A percentile compares a stretch with the other conserved stretches of the same genome.
phyloP scores from a whole-genome alignment of 2,888 invertebrate genomes.

The Campoplex capitator region DNA sequence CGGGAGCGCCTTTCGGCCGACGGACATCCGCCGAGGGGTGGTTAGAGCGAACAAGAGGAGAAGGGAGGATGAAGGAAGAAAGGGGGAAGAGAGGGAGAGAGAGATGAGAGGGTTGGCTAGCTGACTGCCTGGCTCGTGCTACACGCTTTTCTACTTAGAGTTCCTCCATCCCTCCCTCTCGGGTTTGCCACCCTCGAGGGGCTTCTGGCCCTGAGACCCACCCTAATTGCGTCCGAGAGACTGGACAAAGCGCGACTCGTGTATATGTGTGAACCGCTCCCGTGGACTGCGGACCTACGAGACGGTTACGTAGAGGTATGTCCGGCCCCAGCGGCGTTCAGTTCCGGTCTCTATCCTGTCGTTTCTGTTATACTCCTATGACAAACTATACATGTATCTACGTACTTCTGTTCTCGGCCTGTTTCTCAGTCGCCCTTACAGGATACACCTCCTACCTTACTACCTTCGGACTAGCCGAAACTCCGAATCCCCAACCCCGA shows the following conservation, averaged over 20 bases:
- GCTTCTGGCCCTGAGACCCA: constrained; percentile 80
- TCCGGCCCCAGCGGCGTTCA: constrained; percentile 81
- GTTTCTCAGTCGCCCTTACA: constrained; percentile 63
- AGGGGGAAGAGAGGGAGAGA: constrained; percentile 38
- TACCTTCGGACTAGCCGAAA: constrained; percentile 56
- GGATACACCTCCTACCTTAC: constrained; percentile 67
- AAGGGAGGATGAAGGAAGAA: constrained; percentile 29
- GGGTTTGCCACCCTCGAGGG: constrained; percentile 76
- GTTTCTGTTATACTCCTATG: not conserved
- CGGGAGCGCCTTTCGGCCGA: constrained; percentile 66
- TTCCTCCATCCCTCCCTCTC: constrained; percentile 47
- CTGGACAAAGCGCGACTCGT: constrained; percentile 83
- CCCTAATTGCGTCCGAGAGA: constrained; percentile 85
- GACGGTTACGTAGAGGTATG: constrained; percentile 77
- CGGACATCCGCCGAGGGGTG: constrained; percentile 46
- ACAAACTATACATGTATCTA: constrained; percentile 22
- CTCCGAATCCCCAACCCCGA: constrained; percentile 23
- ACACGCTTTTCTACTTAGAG: constrained; percentile 85
- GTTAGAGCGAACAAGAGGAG: constrained; percentile 49
- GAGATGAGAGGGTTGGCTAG: constrained; percentile 65
- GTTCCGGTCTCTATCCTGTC: constrained; percentile 75
- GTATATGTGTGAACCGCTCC: constrained; percentile 56
- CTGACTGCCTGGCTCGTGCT: constrained; percentile 73
- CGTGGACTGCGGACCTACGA: constrained; percentile 13
- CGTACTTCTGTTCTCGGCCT: constrained; percentile 56